Percentiles rank a stretch among this genome's conserved stretches.
phyloP scores from a whole-genome alignment of 1,140 invertebrate species.

The Drosophila equinoxialis region DNA sequence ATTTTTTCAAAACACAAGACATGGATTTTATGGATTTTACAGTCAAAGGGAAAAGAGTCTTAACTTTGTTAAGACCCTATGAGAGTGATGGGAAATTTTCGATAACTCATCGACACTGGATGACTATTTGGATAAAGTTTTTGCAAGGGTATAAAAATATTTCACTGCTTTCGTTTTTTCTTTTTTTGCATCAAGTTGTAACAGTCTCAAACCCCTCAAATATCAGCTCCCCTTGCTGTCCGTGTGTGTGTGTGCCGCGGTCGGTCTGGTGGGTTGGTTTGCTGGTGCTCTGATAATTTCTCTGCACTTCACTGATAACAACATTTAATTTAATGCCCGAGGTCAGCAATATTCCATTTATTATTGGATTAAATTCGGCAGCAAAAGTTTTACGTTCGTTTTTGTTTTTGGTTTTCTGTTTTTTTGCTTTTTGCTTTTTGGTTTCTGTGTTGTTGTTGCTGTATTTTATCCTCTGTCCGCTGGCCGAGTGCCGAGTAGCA shows the following conservation, averaged over 20 bases:
- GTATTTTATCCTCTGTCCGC: background rate
- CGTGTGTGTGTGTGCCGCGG: background rate
- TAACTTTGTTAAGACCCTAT: too few relatives aligned
- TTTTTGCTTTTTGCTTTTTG: background rate
- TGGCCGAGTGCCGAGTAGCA: conserved; percentile 13
- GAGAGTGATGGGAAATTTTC: background rate
- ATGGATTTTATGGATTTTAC: too few relatives aligned
- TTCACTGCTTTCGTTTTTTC: background rate
- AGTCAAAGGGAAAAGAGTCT: too few relatives aligned
- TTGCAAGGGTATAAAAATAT: background rate
- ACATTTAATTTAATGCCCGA: conserved; percentile 83
- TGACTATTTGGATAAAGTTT: background rate
- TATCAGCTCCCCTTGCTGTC: background rate
- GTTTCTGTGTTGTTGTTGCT: background rate
- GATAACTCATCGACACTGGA: background rate
- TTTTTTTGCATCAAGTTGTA: background rate
- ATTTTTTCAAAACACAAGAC: too few relatives aligned
- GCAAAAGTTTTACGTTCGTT: conserved; percentile 58
- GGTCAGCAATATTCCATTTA: conserved; percentile 83
- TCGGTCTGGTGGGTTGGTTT: conserved; percentile 2
- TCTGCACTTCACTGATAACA: conserved; percentile 83
- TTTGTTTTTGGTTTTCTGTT: background rate
- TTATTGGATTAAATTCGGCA: conserved; percentile 83
- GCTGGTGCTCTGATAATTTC: conserved; percentile 74
- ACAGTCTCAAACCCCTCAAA: background rate